phyloP scores from a whole-genome alignment of 1,140 invertebrate genomes.

The Platyscapa corneri region DNA sequence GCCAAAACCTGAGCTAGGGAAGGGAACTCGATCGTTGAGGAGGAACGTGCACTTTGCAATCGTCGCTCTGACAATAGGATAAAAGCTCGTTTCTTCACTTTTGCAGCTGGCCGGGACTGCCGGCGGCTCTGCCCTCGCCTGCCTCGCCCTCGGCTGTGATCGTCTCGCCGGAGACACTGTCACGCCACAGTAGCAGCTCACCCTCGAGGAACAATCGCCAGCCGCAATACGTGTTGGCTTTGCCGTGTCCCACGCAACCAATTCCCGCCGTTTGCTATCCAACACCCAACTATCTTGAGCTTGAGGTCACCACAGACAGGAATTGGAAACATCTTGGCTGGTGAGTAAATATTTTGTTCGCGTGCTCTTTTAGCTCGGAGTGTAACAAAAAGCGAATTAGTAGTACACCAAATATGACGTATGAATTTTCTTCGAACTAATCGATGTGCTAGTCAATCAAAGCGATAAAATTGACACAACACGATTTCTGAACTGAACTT shows the following conservation, averaged over 20 bases:
- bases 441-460: no score
- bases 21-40: background rate
- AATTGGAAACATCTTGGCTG: slow-evolving; percentile 70
- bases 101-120: slow-evolving; percentile 72
- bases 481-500: no score
- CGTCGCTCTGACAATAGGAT: background rate
- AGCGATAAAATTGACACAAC: no score
- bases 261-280: slow-evolving; percentile 72
- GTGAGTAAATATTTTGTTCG: slow-evolving; percentile 59
- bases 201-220: slow-evolving; percentile 64
- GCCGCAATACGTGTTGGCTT: slow-evolving; percentile 68
- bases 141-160: slow-evolving; percentile 82
- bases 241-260: slow-evolving; percentile 67
- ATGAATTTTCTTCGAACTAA: background rate
- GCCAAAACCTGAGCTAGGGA: background rate
- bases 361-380: background rate
- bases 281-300: slow-evolving; percentile 62
- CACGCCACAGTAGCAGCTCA: slow-evolving; percentile 76
- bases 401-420: no score
- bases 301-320: slow-evolving; percentile 68
- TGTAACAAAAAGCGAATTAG: no score
- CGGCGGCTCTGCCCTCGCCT: slow-evolving; percentile 78
- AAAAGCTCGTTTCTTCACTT: background rate
- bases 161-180: slow-evolving; percentile 83
- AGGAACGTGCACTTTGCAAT: background rate